These are phyloP conservation scores for Microplitis deprimator DNA, from an alignment of 2,888 invertebrate species.

Conservation along the genomic window DNA sequence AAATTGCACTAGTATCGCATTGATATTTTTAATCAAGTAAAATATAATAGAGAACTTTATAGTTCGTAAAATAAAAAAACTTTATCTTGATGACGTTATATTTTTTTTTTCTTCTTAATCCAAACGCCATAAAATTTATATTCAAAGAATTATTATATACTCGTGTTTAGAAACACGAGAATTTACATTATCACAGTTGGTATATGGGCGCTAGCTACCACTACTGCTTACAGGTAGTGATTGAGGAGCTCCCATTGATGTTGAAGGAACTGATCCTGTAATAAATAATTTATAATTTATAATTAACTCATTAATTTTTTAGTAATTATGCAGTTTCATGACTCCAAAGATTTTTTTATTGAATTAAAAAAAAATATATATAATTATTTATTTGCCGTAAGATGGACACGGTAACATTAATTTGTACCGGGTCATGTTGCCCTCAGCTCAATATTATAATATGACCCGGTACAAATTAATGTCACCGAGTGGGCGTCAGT, in stretches of 20 bases:
- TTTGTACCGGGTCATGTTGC: no score
- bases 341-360: no score
- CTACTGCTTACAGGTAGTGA: conserved; percentile 70
- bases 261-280: conserved; percentile 67
- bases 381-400: no score
- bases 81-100: conserved; percentile 38
- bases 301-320: background rate
- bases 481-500: no score
- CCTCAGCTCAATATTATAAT: no score
- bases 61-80: conserved; percentile 41
- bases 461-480: no score
- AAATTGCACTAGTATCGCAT: conserved; percentile 13
- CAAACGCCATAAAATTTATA: conserved; percentile 37
- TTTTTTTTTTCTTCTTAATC: background rate
- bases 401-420: no score
- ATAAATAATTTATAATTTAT: conserved; percentile 38
- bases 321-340: background rate
- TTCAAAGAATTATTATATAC: conserved; percentile 67
- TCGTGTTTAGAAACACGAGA: conserved; percentile 66
- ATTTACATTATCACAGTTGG: conserved; percentile 70
- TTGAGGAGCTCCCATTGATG: conserved; percentile 68
- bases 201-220: conserved; percentile 70
- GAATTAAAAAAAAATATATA: no score
- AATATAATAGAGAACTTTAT: conserved; percentile 9
- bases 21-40: conserved; percentile 17